phyloP scores from a whole-genome alignment of 64 coral and sea anemone species.

The Hydrozoanthus tunicans region DNA sequence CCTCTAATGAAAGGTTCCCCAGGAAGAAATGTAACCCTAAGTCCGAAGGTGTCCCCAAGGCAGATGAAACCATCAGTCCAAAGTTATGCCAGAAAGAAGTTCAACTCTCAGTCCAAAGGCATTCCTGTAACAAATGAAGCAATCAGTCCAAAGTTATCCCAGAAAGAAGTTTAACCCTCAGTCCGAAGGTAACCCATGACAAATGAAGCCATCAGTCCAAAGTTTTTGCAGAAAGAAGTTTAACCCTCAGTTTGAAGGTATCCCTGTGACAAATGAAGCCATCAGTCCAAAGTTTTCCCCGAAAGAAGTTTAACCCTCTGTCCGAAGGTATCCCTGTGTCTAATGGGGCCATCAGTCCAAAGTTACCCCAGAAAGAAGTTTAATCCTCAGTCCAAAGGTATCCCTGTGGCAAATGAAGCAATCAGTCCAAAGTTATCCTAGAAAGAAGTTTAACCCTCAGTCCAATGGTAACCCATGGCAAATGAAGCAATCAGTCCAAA shows the following conservation, averaged over 20 bases:
- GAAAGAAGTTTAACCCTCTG: neutral
- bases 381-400: too few species aligned
- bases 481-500: neutral
- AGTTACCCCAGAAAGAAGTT: neutral
- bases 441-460: neutral
- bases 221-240: neutral
- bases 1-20: too few species aligned
- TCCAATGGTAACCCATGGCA: too few species aligned
- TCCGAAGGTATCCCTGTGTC: neutral
- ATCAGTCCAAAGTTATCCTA: neutral
- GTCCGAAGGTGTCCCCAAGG: neutral
- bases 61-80: neutral
- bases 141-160: too few species aligned
- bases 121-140: neutral
- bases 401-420: too few species aligned
- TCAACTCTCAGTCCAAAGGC: too few species aligned
- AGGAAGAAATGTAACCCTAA: neutral
- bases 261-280: neutral
- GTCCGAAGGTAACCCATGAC: neutral
- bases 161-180: neutral
- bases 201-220: neutral
- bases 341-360: neutral
- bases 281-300: neutral
- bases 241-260: neutral
- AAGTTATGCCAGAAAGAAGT: too few species aligned